Base-by-base conservation (phyloP, 2,888 invertebrate genomes). In the Temnothorax ravouxi region DNA sequence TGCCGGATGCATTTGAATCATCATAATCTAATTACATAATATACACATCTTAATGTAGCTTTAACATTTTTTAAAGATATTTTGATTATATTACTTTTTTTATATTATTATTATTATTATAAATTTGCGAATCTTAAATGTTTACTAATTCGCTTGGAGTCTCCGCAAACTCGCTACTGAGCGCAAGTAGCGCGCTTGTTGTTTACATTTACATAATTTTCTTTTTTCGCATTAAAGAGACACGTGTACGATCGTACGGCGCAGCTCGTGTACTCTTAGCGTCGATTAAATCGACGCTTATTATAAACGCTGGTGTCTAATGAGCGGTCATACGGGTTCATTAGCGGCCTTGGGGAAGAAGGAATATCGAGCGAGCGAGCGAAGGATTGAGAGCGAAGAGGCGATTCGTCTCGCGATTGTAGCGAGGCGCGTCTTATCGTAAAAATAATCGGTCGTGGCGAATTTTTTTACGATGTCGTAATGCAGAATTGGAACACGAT, bases 271-370 rank as follows among this genome's bases (percentile, higher is more conserved):
- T 41, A 25, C 41, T 41, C 29, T 67, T 54, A 80, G 79, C 89
- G 84, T 86, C 84, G 89, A 84, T 87, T 89, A 89, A 59, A 29
- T 83, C 29, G 56, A 47, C 77, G 59, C 67, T 86, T 86, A 87
- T 82, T 71, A 85, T 77, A 82, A 84, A 82, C 80, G 83, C 61
- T 72, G 52, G 54, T 75, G 84, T 89, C 83, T 89, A 89, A 89
- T 71, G 88, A 89, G 79, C 71, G 50, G 67, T 61, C 62, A 61
- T 87, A 85, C 81, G 71, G 86, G 88, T 85, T 89, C 89, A 86
- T 89, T 89, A 89, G 72, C 66, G 61, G 61, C 69, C 54, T 62
- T 21, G 67, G 75, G 83, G 77, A 72, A 47, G 81, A 75, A 85
- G 84, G 83, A 85, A 89, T 88, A 84, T 87, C 80, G 74, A 38